Base-by-base conservation (phyloP, 2,888 invertebrate genomes). In the Dicranocentrus wangi region DNA sequence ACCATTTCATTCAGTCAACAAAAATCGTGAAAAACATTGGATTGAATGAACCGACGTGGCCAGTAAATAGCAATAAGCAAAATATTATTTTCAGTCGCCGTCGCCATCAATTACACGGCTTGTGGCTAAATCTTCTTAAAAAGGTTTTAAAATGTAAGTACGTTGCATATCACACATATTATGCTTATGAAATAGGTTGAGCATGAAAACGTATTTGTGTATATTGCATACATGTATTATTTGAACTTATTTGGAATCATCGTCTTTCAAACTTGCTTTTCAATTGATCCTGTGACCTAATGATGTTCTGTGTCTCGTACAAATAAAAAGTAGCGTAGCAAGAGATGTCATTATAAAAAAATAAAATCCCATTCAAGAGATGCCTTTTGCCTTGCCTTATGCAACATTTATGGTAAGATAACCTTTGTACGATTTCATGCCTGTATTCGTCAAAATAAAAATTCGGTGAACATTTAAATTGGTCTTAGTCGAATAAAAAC, bases 351-450 rank as follows among this genome's bases (percentile, higher is more conserved):
- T 2, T 7, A 15, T 58, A 13, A 25, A 21, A 7, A 8, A 58
- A n/a, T n/a, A n/a, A n/a, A n/a, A n/a, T n/a, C n/a, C n/a, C n/a
- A n/a, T n/a, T n/a, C n/a, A n/a, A n/a, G n/a, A n/a, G n/a, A n/a
- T n/a, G n/a, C n/a, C n/a, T n/a, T n/a, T n/a, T n/a, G n/a, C n/a
- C n/a, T 58, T 10, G 25, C 25, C 25, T 58, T 58, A 58, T 58
- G 58, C 58, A 58, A 58, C 58, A 58, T 17, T 53, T 21, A 17
- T 58, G 58, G 10, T 13, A 27, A 58, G 58, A 58, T 58, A 58
- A 58, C 58, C 58, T 58, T 58, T 23, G 32, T 32, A 47, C 47
- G 5, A 2, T 17, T 47, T 47, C 15, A 47, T 47, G 15, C 47
- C 15, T 15, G 47, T 10, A 47, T 32, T 32, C 5, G 32, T 32